Percentiles rank a stretch among this genome's conserved stretches.
phyloP scores from a whole-genome alignment of 2,888 invertebrate genomes.

The Lepas anatifera region DNA sequence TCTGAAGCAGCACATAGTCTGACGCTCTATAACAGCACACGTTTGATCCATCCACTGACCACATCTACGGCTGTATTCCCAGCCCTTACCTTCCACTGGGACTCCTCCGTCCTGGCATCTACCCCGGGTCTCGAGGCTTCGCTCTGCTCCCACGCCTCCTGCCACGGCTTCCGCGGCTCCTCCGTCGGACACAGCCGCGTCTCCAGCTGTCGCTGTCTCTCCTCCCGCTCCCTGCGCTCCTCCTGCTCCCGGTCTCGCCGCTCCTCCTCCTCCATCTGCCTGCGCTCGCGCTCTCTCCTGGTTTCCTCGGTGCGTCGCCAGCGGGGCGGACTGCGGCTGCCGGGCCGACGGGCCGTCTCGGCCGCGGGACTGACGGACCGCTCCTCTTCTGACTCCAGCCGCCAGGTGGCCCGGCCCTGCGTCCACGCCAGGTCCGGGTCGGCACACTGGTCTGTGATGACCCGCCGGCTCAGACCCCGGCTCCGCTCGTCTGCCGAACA shows the following conservation, averaged over 20 bases:
- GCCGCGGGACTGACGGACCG: not conserved
- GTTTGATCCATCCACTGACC: too few relatives aligned
- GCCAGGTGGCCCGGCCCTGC: constrained; percentile 16
- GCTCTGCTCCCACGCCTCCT: too few relatives aligned
- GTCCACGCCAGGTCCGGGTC: constrained; percentile 2
- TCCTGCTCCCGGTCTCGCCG: not conserved
- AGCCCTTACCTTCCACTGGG: too few relatives aligned
- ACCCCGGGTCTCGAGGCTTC: too few relatives aligned
- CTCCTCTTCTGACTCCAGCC: constrained; percentile 15
- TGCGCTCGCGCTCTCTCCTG: too few relatives aligned
- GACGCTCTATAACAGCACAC: too few relatives aligned
- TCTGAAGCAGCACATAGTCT: too few relatives aligned
- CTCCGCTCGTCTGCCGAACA: not conserved
- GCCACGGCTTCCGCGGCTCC: not conserved
- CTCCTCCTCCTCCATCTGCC: not conserved
- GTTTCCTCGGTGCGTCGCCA: too few relatives aligned
- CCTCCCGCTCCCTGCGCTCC: not conserved
- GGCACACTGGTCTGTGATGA: constrained; percentile 3
- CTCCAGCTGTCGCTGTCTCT: constrained; percentile 10
- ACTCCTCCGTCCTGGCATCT: too few relatives aligned
- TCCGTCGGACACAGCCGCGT: not conserved
- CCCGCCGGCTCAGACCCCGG: not conserved
- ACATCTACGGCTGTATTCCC: too few relatives aligned
- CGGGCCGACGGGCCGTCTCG: too few relatives aligned
- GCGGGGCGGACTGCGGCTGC: not conserved